Evolutionary conservation across 2,888 invertebrate species (phyloP).

Genomic region (Ctena decussata): DNA sequence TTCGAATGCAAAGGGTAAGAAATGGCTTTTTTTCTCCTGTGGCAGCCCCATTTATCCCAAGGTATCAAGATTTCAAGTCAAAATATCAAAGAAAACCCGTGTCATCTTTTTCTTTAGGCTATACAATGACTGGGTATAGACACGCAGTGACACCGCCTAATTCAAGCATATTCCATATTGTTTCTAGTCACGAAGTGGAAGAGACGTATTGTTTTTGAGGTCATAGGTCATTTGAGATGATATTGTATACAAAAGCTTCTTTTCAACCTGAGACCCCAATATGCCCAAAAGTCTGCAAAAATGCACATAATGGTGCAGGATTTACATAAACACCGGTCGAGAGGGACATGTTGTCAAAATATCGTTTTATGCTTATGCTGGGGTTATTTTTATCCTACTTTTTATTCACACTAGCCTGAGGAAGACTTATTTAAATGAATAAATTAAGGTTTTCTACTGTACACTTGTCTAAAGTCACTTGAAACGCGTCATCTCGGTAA

Average conservation of each 20-base stretch:
- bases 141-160: conserved; percentile 17
- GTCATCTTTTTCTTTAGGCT: conserved; percentile 1
- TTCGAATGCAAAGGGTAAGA: no score
- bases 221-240: conserved; percentile 11
- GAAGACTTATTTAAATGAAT: neutral
- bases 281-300: conserved; percentile 2
- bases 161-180: conserved; percentile 29
- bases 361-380: neutral
- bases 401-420: neutral
- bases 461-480: neutral
- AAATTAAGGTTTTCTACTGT: neutral
- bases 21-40: no score
- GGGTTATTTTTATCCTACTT: neutral
- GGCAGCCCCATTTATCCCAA: no score
- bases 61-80: conserved; percentile 14
- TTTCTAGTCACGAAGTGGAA: conserved; percentile 54
- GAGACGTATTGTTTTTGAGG: conserved; percentile 33
- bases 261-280: neutral
- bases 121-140: neutral
- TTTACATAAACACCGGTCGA: neutral
- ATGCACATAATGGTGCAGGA: neutral
- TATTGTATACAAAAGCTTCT: neutral
- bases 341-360: neutral
- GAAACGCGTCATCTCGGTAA: neutral
- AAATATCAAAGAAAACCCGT: neutral